Conservation (phyloP, 2,888 invertebrate species). For the Teleiodes luculella region DNA sequence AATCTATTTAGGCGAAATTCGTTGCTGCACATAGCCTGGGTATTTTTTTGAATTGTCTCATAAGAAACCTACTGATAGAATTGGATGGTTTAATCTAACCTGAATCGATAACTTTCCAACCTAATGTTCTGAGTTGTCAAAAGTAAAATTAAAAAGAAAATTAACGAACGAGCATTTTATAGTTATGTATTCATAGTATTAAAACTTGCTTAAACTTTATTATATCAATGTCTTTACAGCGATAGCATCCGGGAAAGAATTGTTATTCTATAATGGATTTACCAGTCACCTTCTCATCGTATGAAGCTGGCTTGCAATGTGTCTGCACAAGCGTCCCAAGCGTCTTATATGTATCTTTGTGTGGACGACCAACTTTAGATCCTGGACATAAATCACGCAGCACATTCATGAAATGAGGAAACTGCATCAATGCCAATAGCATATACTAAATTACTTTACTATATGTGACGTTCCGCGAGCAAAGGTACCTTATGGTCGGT, state of each 20-base stretch:
- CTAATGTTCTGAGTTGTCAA: no score
- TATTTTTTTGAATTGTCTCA: no score
- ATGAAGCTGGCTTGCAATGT: constrained; percentile 44
- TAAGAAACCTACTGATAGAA: no score
- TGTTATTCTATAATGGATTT: constrained; percentile 38
- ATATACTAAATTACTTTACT: constrained; percentile 21
- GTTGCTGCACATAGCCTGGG: no score
- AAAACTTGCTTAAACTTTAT: not conserved
- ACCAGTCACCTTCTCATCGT: constrained; percentile 51
- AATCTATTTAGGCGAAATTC: no score
- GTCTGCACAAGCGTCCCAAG: constrained; percentile 50
- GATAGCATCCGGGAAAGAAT: constrained; percentile 33
- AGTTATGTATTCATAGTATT: no score
- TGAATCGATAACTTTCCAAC: no score
- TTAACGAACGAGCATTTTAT: no score
- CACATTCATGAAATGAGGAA: constrained; percentile 35
- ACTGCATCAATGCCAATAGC: constrained; percentile 36
- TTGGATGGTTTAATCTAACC: no score
- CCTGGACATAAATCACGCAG: constrained; percentile 20
- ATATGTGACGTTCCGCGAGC: no score
- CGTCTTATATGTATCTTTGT: constrained; percentile 45
- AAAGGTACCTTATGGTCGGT: no score
- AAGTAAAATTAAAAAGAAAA: no score
- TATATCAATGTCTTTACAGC: constrained; percentile 1
- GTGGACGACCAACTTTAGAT: constrained; percentile 35